These are phyloP conservation scores for Diachrysia chrysitis DNA, from an alignment of 2,888 invertebrate species.

Conservation along the genomic window DNA sequence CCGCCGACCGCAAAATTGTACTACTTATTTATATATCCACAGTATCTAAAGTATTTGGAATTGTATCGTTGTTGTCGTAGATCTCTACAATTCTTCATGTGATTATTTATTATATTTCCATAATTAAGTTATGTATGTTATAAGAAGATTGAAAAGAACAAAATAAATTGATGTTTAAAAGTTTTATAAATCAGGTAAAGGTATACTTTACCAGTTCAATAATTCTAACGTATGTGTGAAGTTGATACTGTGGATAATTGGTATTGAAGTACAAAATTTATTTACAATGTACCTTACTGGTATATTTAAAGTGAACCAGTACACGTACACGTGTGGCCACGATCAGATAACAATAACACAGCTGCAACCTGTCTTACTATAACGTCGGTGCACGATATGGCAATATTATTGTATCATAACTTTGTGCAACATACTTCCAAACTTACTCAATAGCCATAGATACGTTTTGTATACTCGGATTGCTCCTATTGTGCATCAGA, in stretches of 20 bases:
- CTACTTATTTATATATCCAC: conserved; percentile 27
- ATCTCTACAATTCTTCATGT: background rate
- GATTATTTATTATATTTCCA: background rate
- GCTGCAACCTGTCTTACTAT: conserved; percentile 26
- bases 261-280: background rate
- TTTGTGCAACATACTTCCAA: conserved; percentile 38
- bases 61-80: background rate
- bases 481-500: conserved; percentile 63
- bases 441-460: conserved; percentile 24
- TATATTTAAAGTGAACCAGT: conserved; percentile 8
- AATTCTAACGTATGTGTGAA: conserved; percentile 5
- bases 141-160: background rate
- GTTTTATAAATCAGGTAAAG: background rate
- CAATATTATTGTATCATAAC: conserved; percentile 47
- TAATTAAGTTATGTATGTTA: background rate
- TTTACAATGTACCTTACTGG: conserved; percentile 2
- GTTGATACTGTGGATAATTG: conserved; percentile 34
- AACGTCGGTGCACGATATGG: conserved; percentile 54
- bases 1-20: conserved; percentile 75
- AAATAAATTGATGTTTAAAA: background rate
- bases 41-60: conserved; percentile 17
- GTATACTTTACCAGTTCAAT: too few species aligned
- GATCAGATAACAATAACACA: conserved; percentile 22
- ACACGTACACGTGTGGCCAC: conserved; percentile 13
- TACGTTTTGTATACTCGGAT: conserved; percentile 35